Evolutionary conservation across 2,797 vertebrate species (phyloP), one percentile per base, ranked within the genome.

Genomic region (Anabas testudineus): DNA sequence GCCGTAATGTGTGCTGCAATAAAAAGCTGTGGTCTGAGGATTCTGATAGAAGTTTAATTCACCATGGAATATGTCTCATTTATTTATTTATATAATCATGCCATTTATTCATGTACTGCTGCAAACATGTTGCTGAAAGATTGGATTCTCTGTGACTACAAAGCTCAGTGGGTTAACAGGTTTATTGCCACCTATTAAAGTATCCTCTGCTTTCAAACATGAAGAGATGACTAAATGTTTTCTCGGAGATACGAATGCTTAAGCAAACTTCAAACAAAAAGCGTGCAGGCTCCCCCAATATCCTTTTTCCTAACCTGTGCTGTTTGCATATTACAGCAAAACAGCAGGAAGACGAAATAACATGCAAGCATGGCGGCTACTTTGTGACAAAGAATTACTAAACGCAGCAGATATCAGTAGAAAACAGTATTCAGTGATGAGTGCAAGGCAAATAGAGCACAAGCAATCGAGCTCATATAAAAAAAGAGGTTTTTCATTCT

Each of bases 41-140:
- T 80, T 74, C 77, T 83, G 86, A 89, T 88, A 87, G 78, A 88
- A 88, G 70, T 87, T 89, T 84, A 82, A 87, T 87, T 91, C 84
- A 76, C 60, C 81, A 36, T 68, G 68, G 77, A 88, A 81, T 83
- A 69, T 82, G 77, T 79, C 63, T 67, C 59, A 70, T 81, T 84
- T 86, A 67, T 89, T 86, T 85, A 70, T 90, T 86, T 90, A 87
- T 87, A 88, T 90, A 56, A 78, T 49, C 19, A 39, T 70, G 60
- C 39, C 56, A 69, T 87, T 77, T 81, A 74, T 81, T 71, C 60
- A 59, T 75, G 85, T 68, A 49, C 49, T 63, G 41, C 69, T 54
- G 68, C 80, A 78, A 86, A 84, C 65, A 78, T 85, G 79, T 76
- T 63, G 76, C 72, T 82, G 76, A 74, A 83, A 74, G 67, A 87